Evolutionary conservation across 2,113 vertebrate genomes (phyloP).

Genomic region (Chloropsis hardwickii): DNA sequence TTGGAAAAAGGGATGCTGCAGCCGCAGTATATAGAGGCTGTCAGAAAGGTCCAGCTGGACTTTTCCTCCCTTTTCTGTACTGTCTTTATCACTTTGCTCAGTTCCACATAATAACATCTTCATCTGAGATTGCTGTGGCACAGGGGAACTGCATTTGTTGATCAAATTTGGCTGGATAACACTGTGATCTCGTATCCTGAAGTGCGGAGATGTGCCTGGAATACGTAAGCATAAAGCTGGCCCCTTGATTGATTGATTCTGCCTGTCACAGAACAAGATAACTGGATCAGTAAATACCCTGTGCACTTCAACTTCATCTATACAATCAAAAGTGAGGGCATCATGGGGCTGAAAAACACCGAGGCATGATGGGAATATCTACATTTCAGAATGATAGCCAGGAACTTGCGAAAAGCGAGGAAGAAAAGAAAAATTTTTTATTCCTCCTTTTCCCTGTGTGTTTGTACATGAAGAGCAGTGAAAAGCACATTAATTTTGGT

Average conservation of each 20-base stretch:
- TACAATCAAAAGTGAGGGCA: constrained; percentile 80
- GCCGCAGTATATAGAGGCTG: constrained; percentile 70
- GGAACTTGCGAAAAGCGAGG: constrained; percentile 17
- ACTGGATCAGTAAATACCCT: constrained; percentile 93
- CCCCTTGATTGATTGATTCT: constrained; percentile 95
- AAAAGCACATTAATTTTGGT: constrained; percentile 64
- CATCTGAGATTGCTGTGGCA: constrained; percentile 94
- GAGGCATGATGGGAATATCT: constrained; percentile 79
- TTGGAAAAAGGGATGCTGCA: constrained; percentile 54
- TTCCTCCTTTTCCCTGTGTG: constrained; percentile 32
- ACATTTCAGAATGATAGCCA: constrained; percentile 68
- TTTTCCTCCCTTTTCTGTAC: constrained; percentile 70
- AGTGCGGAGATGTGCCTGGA: constrained; percentile 84
- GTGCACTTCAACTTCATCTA: constrained; percentile 80
- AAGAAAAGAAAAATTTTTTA: neutral
- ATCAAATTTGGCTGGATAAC: constrained; percentile 96
- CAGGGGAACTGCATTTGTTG: constrained; percentile 93
- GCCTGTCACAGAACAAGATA: constrained; percentile 96
- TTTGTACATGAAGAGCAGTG: constrained; percentile 44
- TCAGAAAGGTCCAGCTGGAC: constrained; percentile 76
- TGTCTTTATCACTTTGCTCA: constrained; percentile 91
- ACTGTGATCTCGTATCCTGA: constrained; percentile 86
- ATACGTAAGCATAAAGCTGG: constrained; percentile 80
- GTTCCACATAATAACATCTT: constrained; percentile 96
- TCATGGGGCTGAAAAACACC: constrained; percentile 73